A percentile compares a stretch with the other conserved stretches of the same genome.
Conservation (phyloP, 2,797 vertebrate species). For the Cossypha polioptera region DNA sequence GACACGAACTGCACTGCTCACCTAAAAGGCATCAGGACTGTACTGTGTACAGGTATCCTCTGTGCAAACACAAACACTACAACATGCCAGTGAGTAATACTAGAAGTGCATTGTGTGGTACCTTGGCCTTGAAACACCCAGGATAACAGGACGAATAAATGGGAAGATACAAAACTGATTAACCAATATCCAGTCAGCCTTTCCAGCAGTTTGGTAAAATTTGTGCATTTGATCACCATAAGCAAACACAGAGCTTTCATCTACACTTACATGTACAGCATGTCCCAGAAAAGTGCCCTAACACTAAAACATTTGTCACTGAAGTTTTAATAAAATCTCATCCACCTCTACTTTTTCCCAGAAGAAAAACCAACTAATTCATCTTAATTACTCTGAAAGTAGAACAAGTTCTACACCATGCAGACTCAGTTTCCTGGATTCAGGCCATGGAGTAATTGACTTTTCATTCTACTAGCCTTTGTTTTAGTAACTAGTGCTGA, state of each 20-base stretch:
- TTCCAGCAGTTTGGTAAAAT: background rate
- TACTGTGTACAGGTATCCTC: background rate
- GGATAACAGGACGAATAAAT: background rate
- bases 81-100: background rate
- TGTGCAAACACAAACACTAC: background rate
- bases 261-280: background rate
- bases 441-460: background rate
- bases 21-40: background rate
- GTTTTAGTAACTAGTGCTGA: background rate
- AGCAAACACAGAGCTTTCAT: background rate
- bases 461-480: background rate
- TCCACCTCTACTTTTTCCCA: background rate
- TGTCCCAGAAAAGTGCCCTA: background rate
- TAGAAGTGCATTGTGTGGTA: background rate
- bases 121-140: background rate
- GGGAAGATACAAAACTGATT: background rate
- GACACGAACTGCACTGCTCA: rapidly evolving
- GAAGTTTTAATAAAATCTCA: background rate
- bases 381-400: background rate
- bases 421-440: background rate
- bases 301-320: background rate
- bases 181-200: background rate
- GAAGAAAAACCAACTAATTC: background rate
- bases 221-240: background rate
- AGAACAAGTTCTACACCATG: background rate